Percentiles rank a stretch among this genome's conserved stretches.
Conservation (phyloP, 2,797 vertebrate genomes). For the Coregonus suidteri region DNA sequence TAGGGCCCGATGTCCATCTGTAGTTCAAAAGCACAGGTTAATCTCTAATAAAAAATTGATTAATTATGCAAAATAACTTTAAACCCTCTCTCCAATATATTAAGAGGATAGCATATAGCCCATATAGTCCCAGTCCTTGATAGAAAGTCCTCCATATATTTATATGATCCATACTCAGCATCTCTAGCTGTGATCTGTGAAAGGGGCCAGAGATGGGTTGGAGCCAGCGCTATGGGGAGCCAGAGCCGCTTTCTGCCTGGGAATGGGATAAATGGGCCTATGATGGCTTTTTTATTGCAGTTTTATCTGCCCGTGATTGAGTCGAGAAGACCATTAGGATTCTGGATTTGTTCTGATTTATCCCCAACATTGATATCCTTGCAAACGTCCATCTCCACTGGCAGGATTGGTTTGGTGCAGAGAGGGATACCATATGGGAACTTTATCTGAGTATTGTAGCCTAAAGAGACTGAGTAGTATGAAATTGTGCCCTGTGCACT, state of each 20-base stretch:
- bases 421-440: slow-evolving; percentile 13
- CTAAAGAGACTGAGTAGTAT: slow-evolving; percentile 8
- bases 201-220: not conserved
- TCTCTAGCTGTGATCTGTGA: not conserved
- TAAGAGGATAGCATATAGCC: not conserved
- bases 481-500: not conserved
- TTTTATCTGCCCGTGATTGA: slow-evolving; percentile 50
- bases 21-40: not conserved
- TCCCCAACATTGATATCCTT: slow-evolving; percentile 32
- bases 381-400: slow-evolving; percentile 40
- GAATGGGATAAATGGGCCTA: slow-evolving; percentile 16
- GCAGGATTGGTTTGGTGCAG: slow-evolving; percentile 20
- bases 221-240: not conserved
- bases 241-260: not conserved
- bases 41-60: not conserved
- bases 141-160: not conserved
- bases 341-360: slow-evolving; percentile 44
- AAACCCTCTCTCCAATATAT: not conserved
- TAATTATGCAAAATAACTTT: not conserved
- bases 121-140: not conserved
- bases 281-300: slow-evolving; percentile 47
- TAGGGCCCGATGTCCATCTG: not conserved
- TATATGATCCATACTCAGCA: not conserved
- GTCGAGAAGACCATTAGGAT: slow-evolving; percentile 31
- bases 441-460: not conserved